Evolutionary conservation across 1,140 invertebrate species (phyloP).

Genomic region (Cotesia glomerata): DNA sequence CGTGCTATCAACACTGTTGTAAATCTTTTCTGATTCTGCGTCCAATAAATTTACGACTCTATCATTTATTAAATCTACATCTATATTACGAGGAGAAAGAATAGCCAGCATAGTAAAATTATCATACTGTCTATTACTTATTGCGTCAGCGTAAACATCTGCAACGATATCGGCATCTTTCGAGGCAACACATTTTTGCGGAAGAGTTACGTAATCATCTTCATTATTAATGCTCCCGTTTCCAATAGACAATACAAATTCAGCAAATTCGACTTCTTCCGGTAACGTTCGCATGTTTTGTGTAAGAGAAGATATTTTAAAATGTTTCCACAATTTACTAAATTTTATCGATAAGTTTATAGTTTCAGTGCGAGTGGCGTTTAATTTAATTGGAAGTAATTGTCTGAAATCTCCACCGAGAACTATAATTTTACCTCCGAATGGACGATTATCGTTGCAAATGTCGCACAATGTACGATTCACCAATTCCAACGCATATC

Average conservation of each 20-base stretch:
- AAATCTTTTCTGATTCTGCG: not conserved
- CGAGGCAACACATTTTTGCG: not conserved
- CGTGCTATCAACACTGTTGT: conserved; percentile 12
- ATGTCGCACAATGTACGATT: not conserved
- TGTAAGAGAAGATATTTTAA: not conserved
- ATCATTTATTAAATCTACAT: conserved; percentile 36
- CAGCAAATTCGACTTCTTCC: not conserved
- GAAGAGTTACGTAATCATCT: not conserved
- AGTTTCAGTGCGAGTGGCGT: not conserved
- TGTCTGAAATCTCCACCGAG: no score
- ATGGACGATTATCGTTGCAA: not conserved
- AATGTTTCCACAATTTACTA: not conserved
- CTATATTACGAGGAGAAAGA: not conserved
- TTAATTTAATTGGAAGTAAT: no score
- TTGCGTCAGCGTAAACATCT: not conserved
- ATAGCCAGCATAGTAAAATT: not conserved
- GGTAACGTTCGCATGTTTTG: not conserved
- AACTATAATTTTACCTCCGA: not conserved
- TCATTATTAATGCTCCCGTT: not conserved
- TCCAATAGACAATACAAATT: not conserved
- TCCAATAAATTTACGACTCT: conserved; percentile 25
- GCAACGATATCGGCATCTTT: not conserved
- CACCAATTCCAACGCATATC: not conserved
- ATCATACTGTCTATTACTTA: not conserved
- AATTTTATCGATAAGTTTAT: not conserved